Evolutionary conservation across 2,113 vertebrate genomes (phyloP), one percentile per base, ranked within the genome.

Genomic region (Capreolus pygargus): DNA sequence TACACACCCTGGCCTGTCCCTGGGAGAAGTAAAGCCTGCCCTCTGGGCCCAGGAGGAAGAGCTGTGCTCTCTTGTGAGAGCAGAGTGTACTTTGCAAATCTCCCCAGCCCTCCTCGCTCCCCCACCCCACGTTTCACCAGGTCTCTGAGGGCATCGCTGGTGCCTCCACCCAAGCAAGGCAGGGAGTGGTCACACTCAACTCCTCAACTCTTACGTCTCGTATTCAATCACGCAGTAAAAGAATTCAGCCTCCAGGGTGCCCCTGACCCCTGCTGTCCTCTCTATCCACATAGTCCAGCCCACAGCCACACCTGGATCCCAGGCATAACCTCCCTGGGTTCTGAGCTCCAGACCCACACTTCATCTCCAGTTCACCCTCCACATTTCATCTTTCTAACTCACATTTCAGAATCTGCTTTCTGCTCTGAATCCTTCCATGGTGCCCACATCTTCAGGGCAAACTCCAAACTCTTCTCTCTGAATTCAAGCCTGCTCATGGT

Each of bases 121-220:
- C 27, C 19, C 4, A 47, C 17, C 10, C 64, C 15, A 13, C 0
- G 1, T 27, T 30, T 78, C 28, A 16, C 5, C 19, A 23, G 13
- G 10, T 45, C 67, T 87, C 52, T 45, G 36, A 25, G 67, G 25
- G 36, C 36, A 33, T 36, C 17, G 1, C 15, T 58, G 28, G 7
- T 28, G 28, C 23, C 36, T 78, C 16, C 39, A 16, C 27, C 21
- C 27, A 78, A 15, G 27, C 27, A 30, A 45, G 28, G 87, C 1
- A 3, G 27, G 7, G 11, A 76, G 36, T 19, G 52, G 52, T 89
- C 12, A 12, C 17, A 30, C 6, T 54, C 79, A 23, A n/a, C 52
- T 54, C 30, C 19, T 82, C 3, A 0, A 54, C 19, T 82, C 79
- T n/a, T 23, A 2, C 17, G 7, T 23, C 33, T n/a, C 3, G 0